Base-by-base conservation (phyloP, 2,113 vertebrate species). In the Ariopsis seemanni region DNA sequence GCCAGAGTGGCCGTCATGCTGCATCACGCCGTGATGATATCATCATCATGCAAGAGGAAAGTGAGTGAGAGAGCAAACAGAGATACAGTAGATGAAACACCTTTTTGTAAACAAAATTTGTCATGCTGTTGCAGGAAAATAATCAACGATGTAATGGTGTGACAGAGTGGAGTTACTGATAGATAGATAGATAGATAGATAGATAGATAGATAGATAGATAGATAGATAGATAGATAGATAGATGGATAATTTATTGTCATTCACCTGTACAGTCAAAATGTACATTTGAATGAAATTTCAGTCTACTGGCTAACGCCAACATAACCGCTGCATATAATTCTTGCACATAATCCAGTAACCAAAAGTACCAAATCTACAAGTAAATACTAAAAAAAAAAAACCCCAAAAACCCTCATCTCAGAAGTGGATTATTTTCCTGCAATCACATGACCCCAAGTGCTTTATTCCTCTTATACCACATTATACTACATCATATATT, bases 1-100 rank as follows among this genome's bases (percentile, higher is more conserved):
- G 96, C 96, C 89, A 97, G 91, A 1, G 96, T 97, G 83, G 96
- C 96, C 0, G 96, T 96, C 94, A 97, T 94, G 80, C 96, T 97
- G 90, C 5, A 83, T 34, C 58, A 42, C 12, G 7, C 57, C 34
- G 42, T 4, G 42, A 42, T 67, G 11, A 53, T 83, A 48, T 52
- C 60, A 83, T 67, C 82, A 83, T 69, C 1, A 11, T 34, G 14
- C 4, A 9, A 58, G 55, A 22, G 9, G 15, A 81, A 6, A 27
- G 15, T 27, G 11, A 17, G 48, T 7, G 11, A 74, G 71, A 42
- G 34, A 34, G 30, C 27, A 71, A 34, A 71, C 27, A 34, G 67
- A 17, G 27, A 71, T 10, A n/a, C 25, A n/a, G 9, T n/a, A 1
- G 22, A 63, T 7, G 62, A 25, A 9, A 65, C 62, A 65, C 8